These are phyloP conservation scores for Drosophila mimica DNA, from an alignment of 2,888 invertebrate species.

Conservation along the genomic window DNA sequence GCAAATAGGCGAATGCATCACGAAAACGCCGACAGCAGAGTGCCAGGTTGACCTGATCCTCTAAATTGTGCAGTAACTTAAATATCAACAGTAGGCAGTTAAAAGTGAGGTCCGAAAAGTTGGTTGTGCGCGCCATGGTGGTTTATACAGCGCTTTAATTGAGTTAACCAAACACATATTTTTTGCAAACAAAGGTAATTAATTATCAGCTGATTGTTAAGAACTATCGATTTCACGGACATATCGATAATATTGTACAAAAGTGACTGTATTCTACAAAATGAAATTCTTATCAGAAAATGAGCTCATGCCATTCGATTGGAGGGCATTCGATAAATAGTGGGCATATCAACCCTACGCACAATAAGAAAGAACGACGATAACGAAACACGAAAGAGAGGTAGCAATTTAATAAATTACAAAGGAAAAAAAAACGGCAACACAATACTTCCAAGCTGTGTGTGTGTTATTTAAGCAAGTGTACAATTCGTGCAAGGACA, in stretches of 20 bases:
- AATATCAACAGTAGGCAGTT: conserved; percentile 62
- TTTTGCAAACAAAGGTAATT: conserved; percentile 50
- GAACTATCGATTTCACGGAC: conserved; percentile 6
- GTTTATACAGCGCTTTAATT: conserved; percentile 33
- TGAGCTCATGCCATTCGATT: conserved; percentile 52
- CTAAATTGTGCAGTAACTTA: conserved; percentile 51
- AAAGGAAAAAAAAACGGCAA: conserved; percentile 65
- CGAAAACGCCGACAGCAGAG: conserved; percentile 63
- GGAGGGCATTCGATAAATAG: conserved; percentile 33
- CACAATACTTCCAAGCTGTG: conserved; percentile 53
- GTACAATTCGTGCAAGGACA: conserved; percentile 59
- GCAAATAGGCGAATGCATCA: conserved; percentile 62
- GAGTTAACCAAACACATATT: conserved; percentile 43
- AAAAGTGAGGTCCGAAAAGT: conserved; percentile 59
- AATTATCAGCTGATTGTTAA: conserved; percentile 35
- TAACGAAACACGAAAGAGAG: conserved; percentile 68
- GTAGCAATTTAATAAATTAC: conserved; percentile 70
- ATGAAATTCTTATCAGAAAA: conserved; percentile 38
- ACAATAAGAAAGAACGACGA: conserved; percentile 62
- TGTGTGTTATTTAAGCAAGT: conserved; percentile 65
- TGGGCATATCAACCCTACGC: conserved; percentile 49
- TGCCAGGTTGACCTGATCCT: conserved; percentile 66
- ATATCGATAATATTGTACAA: conserved; percentile 24
- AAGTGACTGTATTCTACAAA: conserved; percentile 6
- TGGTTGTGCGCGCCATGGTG: conserved; percentile 68